Percentiles rank a stretch among this genome's conserved stretches.
phyloP scores from a whole-genome alignment of 1,140 invertebrate genomes.

The Paralvinella palmiformis region DNA sequence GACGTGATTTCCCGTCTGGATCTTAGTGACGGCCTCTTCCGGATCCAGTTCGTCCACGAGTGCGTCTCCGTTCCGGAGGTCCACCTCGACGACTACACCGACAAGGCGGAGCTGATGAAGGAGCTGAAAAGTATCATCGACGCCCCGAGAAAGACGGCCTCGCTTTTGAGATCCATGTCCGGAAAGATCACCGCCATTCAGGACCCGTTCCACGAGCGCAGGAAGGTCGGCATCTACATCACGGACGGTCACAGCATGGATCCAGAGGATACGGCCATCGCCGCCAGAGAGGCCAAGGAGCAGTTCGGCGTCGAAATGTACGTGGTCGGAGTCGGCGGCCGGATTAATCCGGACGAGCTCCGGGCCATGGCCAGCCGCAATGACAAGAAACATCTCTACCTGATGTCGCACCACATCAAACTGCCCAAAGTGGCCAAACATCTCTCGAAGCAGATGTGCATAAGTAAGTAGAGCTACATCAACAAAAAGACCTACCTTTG shows the following conservation, averaged over 20 bases:
- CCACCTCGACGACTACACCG: not conserved
- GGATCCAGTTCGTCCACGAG: conserved; percentile 8
- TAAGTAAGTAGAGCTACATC: not conserved
- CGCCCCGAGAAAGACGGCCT: not conserved
- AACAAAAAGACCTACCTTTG: not conserved
- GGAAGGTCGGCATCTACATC: conserved; percentile 11
- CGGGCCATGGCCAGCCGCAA: conserved; percentile 7
- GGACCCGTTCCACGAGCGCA: not conserved
- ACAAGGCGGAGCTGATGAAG: not conserved
- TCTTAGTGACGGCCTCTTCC: conserved; percentile 3
- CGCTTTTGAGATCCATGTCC: conserved; percentile 5
- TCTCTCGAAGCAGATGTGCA: not conserved
- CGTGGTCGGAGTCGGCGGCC: conserved; percentile 3
- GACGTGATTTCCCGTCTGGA: conserved; percentile 9
- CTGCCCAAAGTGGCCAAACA: not conserved
- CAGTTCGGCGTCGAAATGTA: conserved; percentile 4
- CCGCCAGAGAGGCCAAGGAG: not conserved
- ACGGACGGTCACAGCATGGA: conserved; percentile 10
- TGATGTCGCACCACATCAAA: not conserved
- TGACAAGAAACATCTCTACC: not conserved
- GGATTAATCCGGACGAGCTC: conserved; percentile 9
- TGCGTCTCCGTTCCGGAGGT: not conserved
- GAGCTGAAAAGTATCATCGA: not conserved
- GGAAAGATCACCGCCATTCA: not conserved
- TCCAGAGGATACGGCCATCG: not conserved